Evolutionary conservation across 2,888 invertebrate species (phyloP).

Genomic region (Euspilapteryx auroguttella): DNA sequence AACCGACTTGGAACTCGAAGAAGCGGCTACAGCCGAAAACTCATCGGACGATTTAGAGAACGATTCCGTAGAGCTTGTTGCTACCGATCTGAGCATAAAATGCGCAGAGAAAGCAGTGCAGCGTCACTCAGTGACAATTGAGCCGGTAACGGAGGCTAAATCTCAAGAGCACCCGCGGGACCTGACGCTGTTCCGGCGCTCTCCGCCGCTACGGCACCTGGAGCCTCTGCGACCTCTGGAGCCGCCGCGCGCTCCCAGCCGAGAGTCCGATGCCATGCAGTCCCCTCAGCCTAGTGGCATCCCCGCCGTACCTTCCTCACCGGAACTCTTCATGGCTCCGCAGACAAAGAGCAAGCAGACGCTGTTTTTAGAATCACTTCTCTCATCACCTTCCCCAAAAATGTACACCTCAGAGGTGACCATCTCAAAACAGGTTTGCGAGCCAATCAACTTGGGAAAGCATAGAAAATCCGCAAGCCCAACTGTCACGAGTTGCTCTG

Average conservation of each 20-base stretch:
- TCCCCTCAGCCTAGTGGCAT: constrained; percentile 75
- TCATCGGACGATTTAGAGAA: background rate
- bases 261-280: constrained; percentile 72
- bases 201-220: constrained; percentile 44
- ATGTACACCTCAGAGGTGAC: constrained; percentile 61
- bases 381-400: constrained; percentile 62
- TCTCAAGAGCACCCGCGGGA: constrained; percentile 64
- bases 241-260: constrained; percentile 64
- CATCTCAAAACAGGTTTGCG: constrained; percentile 61
- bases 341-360: constrained; percentile 50
- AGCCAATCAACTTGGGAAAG: constrained; percentile 71
- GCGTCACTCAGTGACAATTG: constrained; percentile 16
- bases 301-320: constrained; percentile 70
- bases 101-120: constrained; percentile 24
- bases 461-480: constrained; percentile 70
- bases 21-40: constrained; percentile 1
- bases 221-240: no score
- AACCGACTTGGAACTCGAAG: constrained; percentile 6
- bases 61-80: background rate
- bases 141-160: constrained; percentile 19
- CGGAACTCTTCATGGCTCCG: constrained; percentile 64
- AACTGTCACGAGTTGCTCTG: constrained; percentile 73
- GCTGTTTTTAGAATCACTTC: constrained; percentile 63
- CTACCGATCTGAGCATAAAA: constrained; percentile 26
- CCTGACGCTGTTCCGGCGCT: constrained; percentile 58